Conservation (phyloP, 2,797 vertebrate genomes). For the Prunella strophiata region DNA sequence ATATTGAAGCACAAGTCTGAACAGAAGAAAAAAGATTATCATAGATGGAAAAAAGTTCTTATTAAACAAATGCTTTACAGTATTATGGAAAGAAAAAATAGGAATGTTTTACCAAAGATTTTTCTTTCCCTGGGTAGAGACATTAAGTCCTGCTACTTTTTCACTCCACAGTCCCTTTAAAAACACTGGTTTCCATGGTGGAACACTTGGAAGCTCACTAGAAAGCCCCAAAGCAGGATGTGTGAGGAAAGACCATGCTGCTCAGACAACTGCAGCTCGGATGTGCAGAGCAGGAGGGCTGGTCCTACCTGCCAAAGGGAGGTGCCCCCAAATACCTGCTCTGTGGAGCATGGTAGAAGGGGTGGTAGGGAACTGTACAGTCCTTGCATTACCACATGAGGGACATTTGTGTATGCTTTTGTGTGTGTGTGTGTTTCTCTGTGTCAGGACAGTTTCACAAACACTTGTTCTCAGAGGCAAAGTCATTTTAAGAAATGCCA, state of each 20-base stretch:
- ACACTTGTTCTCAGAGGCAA: not conserved
- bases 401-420: not conserved
- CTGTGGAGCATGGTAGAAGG: accelerated
- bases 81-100: not conserved
- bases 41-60: not conserved
- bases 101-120: not conserved
- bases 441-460: not conserved
- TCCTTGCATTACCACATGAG: not conserved
- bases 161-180: not conserved
- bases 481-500: not conserved
- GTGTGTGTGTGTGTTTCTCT: not conserved
- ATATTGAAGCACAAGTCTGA: not conserved
- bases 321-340: not conserved
- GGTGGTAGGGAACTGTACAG: not conserved
- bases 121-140: not conserved
- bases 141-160: not conserved
- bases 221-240: not conserved
- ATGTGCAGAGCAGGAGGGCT: not conserved
- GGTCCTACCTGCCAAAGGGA: not conserved
- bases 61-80: not conserved
- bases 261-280: accelerated
- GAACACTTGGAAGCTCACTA: not conserved
- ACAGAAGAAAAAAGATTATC: not conserved
- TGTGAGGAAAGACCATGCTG: not conserved
- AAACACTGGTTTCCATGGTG: not conserved